These are phyloP conservation scores for Manduca sexta DNA, from an alignment of 1,140 invertebrate species.

Conservation along the genomic window DNA sequence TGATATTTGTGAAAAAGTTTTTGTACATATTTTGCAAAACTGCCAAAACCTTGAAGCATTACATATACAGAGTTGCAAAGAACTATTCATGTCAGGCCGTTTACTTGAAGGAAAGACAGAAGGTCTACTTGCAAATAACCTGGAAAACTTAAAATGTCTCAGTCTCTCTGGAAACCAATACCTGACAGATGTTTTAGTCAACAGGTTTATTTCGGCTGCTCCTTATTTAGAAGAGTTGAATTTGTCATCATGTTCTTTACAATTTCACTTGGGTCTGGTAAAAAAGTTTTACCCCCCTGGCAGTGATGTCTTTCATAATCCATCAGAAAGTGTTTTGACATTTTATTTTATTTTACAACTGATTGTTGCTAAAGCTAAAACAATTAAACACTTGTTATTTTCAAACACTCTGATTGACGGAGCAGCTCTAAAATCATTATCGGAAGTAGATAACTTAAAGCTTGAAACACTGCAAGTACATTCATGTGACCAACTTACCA, in stretches of 20 bases:
- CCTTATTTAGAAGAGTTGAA: slow-evolving; percentile 75
- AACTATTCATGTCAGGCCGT: slow-evolving; percentile 81
- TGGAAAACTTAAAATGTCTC: slow-evolving; percentile 75
- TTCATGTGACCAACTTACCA: slow-evolving; percentile 79
- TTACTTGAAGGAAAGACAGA: slow-evolving; percentile 76
- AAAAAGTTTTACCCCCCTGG: slow-evolving; percentile 77
- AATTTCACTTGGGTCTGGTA: slow-evolving; percentile 79
- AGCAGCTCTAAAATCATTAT: slow-evolving; percentile 73
- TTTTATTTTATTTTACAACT: slow-evolving; percentile 78
- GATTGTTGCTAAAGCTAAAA: slow-evolving; percentile 70
- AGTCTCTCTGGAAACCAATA: slow-evolving; percentile 79
- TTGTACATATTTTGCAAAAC: slow-evolving; percentile 74
- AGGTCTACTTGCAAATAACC: slow-evolving; percentile 60
- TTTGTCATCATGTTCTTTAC: slow-evolving; percentile 78
- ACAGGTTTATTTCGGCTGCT: slow-evolving; percentile 77
- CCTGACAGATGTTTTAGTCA: slow-evolving; percentile 80
- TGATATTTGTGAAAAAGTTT: slow-evolving; percentile 77
- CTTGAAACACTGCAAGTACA: slow-evolving; percentile 75
- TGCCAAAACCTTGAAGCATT: slow-evolving; percentile 75
- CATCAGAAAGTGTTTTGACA: slow-evolving; percentile 80
- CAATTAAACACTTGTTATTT: slow-evolving; percentile 76
- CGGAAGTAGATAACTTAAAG: slow-evolving; percentile 69
- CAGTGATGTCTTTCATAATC: slow-evolving; percentile 60
- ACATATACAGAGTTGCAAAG: slow-evolving; percentile 77
- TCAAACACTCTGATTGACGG: slow-evolving; percentile 80